Percentiles rank a stretch among this genome's conserved stretches.
Conservation (phyloP, 1,140 invertebrate species). For the Drosophila ogumai region DNA sequence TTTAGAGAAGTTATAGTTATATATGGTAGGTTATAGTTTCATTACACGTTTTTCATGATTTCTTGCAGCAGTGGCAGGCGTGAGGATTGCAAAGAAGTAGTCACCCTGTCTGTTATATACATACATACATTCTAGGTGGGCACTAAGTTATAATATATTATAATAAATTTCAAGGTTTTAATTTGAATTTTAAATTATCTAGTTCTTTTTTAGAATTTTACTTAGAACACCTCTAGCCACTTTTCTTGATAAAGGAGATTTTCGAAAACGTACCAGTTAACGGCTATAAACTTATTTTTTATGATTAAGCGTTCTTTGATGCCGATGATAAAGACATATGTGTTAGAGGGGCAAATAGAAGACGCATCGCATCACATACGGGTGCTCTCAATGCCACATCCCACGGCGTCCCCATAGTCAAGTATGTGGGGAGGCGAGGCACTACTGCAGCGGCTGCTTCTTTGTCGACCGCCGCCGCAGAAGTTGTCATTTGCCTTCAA, state of each 20-base stretch:
- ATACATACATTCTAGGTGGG: not conserved
- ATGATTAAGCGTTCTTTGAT: too few species aligned
- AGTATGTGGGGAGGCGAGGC: conserved; percentile 32
- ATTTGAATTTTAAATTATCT: not conserved
- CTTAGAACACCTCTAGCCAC: not conserved
- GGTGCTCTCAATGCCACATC: conserved; percentile 67
- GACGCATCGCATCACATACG: conserved; percentile 64
- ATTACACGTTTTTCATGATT: too few species aligned
- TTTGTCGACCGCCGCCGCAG: conserved; percentile 5
- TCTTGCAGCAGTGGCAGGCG: too few species aligned
- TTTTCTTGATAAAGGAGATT: not conserved
- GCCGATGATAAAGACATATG: not conserved
- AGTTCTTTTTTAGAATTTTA: not conserved
- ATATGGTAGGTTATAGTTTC: too few species aligned
- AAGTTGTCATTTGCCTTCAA: conserved; percentile 48
- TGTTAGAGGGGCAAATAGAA: conserved; percentile 8
- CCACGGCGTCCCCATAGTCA: conserved; percentile 25
- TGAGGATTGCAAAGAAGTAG: too few species aligned
- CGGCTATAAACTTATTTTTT: not conserved
- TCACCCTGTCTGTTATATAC: too few species aligned
- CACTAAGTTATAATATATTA: not conserved
- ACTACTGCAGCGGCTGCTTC: conserved; percentile 19
- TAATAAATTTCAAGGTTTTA: not conserved
- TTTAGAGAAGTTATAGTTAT: too few species aligned
- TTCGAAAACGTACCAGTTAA: not conserved